These are phyloP conservation scores for Brachyhypopomus gauderio DNA, from an alignment of 2,113 vertebrate species.

Conservation along the genomic window DNA sequence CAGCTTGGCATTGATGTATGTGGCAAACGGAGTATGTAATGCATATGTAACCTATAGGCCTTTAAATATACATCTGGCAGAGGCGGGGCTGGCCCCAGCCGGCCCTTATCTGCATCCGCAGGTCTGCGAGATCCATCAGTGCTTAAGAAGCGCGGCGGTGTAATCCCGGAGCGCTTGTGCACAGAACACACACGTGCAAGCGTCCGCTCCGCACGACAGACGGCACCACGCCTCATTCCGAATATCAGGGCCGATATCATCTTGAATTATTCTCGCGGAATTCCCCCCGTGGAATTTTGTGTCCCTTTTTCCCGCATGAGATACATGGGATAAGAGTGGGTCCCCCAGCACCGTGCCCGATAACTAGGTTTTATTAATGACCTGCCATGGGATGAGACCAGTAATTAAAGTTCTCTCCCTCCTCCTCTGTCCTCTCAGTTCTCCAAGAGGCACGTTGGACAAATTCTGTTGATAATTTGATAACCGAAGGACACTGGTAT, in stretches of 20 bases:
- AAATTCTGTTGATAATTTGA: constrained; percentile 98
- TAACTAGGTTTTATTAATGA: constrained; percentile 99
- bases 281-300: constrained; percentile 43
- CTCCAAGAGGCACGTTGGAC: constrained; percentile 84
- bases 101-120: constrained; percentile 94
- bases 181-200: constrained; percentile 60
- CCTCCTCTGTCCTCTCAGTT: constrained; percentile 60
- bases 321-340: constrained; percentile 85
- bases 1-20: constrained; percentile 87
- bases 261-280: constrained; percentile 83
- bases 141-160: constrained; percentile 74
- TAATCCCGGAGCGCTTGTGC: constrained; percentile 78
- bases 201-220: constrained; percentile 68
- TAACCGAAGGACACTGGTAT: constrained; percentile 87
- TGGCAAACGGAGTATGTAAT: constrained; percentile 76
- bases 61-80: constrained; percentile 84
- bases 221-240: constrained; percentile 70
- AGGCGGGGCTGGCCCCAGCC: constrained; percentile 76
- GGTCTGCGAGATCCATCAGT: constrained; percentile 92
- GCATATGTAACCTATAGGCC: constrained; percentile 81
- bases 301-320: constrained; percentile 71
- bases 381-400: constrained; percentile 89
- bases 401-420: constrained; percentile 91
- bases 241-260: constrained; percentile 81
- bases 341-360: constrained; percentile 81